A percentile compares a stretch with the other conserved stretches of the same genome.
Evolutionary conservation across 2,113 vertebrate genomes (phyloP).

Genomic region (Capra hircus): DNA sequence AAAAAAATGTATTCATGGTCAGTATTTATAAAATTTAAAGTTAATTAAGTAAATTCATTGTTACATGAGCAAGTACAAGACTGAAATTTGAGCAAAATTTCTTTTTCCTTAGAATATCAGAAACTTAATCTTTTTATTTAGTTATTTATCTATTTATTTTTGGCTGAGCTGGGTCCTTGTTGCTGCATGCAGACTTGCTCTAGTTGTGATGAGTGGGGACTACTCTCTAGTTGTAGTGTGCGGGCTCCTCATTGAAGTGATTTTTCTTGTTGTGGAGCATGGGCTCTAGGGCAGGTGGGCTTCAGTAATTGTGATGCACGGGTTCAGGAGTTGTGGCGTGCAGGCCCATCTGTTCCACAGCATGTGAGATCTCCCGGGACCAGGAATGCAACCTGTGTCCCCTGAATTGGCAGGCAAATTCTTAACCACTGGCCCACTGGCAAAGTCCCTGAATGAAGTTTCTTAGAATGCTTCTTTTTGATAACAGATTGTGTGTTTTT

Average conservation of each 20-base stretch:
- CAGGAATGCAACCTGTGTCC: not conserved
- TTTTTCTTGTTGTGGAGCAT: not conserved
- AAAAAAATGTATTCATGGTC: not conserved
- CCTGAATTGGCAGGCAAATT: not conserved
- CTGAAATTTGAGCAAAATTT: not conserved
- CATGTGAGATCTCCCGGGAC: fast-evolving
- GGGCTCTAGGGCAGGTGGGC: not conserved
- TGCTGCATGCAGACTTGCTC: not conserved
- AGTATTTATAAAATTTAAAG: not conserved
- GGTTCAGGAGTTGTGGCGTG: not conserved
- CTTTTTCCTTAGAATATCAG: not conserved
- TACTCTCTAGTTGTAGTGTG: not conserved
- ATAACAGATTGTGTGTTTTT: not conserved
- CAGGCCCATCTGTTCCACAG: not conserved
- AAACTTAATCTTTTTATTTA: not conserved
- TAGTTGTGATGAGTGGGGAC: not conserved
- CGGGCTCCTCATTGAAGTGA: not conserved
- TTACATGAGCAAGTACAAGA: not conserved
- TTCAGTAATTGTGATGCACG: not conserved
- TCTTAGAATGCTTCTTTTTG: not conserved
- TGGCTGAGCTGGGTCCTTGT: not conserved
- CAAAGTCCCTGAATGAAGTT: not conserved
- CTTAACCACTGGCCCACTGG: not conserved
- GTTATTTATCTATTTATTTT: not conserved
- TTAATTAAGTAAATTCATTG: not conserved